These are phyloP conservation scores for Netelia virgata DNA, from an alignment of 2,888 invertebrate species.

Conservation along the genomic window DNA sequence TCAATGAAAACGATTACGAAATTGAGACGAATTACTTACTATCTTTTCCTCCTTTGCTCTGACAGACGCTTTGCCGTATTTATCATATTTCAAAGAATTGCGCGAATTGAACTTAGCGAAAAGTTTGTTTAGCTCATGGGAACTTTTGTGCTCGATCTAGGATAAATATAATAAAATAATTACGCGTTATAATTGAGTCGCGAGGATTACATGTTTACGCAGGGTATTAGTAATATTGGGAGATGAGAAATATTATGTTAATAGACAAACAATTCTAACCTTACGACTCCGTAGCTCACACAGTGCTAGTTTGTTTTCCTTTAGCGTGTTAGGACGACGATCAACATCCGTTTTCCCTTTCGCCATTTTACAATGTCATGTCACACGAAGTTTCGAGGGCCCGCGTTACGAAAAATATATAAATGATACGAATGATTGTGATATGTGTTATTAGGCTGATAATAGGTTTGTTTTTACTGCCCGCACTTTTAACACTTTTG, in stretches of 20 bases:
- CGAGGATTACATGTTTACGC: slow-evolving; percentile 13
- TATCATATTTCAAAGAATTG: slow-evolving; percentile 63
- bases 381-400: neutral
- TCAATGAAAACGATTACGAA: neutral
- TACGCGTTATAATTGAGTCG: neutral
- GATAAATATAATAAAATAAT: slow-evolving; percentile 12
- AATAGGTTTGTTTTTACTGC: neutral
- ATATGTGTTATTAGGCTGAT: neutral
- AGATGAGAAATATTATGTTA: neutral
- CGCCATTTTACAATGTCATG: slow-evolving; percentile 73
- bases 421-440: neutral
- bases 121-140: slow-evolving; percentile 74
- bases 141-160: slow-evolving; percentile 73
- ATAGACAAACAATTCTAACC: slow-evolving; percentile 67
- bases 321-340: slow-evolving; percentile 71
- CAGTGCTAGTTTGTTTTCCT: slow-evolving; percentile 74
- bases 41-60: slow-evolving; percentile 59
- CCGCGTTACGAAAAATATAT: neutral
- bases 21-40: slow-evolving; percentile 57
- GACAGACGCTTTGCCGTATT: slow-evolving; percentile 51
- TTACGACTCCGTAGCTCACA: slow-evolving; percentile 71
- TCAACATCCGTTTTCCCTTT: slow-evolving; percentile 65
- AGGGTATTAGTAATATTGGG: neutral
- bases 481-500: too few species aligned
- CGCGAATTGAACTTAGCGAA: slow-evolving; percentile 76